A percentile compares a stretch with the other conserved stretches of the same genome.
Evolutionary conservation across 1,140 invertebrate genomes (phyloP).

Genomic region (Araneus ventricosus): DNA sequence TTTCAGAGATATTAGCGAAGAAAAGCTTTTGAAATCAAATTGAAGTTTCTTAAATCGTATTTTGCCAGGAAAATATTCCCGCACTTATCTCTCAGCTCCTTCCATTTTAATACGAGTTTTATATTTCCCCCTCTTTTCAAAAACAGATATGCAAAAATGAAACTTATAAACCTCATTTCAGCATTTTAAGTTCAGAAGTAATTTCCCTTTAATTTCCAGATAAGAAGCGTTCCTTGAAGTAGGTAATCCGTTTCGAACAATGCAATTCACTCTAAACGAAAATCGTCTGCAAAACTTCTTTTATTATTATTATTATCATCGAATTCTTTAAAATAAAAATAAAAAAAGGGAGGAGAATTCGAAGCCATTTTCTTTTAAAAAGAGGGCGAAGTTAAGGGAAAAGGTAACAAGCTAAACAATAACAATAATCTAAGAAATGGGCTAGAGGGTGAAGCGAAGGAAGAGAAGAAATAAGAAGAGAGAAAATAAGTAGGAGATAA

Average conservation of each 20-base stretch:
- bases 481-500: constrained; percentile 52
- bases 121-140: constrained; percentile 25
- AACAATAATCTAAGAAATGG: constrained; percentile 61
- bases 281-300: constrained; percentile 13
- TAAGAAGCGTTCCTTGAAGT: constrained; percentile 46
- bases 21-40: constrained; percentile 28
- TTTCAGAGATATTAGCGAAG: not conserved
- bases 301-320: not conserved
- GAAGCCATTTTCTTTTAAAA: constrained; percentile 22
- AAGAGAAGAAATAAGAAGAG: not conserved
- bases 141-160: constrained; percentile 36
- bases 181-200: constrained; percentile 51
- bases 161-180: constrained; percentile 48
- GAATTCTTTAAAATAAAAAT: not conserved
- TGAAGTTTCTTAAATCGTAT: constrained; percentile 41
- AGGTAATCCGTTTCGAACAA: constrained; percentile 61
- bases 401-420: constrained; percentile 67
- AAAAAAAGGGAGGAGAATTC: not conserved
- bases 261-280: constrained; percentile 55
- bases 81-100: constrained; percentile 8
- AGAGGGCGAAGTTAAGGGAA: constrained; percentile 4
- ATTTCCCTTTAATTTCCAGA: constrained; percentile 62
- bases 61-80: not conserved
- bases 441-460: not conserved
- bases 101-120: constrained; percentile 38